Evolutionary conservation across 2,797 vertebrate species (phyloP).

Genomic region (Cheirogaleus major): DNA sequence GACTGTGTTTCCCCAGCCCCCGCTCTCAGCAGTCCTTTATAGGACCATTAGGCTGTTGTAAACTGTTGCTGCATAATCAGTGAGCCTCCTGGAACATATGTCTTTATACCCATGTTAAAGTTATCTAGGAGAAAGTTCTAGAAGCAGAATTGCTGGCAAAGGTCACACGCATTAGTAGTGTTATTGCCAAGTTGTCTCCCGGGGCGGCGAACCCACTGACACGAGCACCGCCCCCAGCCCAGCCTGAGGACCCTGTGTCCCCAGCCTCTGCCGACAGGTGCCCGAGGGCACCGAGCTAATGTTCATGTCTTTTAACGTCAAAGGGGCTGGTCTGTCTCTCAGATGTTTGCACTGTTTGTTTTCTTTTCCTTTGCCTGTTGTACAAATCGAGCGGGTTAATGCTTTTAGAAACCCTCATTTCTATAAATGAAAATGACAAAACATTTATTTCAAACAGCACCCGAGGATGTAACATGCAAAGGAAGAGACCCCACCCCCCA

Average conservation of each 20-base stretch:
- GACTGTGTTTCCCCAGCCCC: not conserved
- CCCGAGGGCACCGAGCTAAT: not conserved
- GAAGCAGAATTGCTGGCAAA: not conserved
- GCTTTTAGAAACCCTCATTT: not conserved
- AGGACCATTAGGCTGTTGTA: not conserved
- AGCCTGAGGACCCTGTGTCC: not conserved
- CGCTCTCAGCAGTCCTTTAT: not conserved
- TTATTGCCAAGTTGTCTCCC: not conserved
- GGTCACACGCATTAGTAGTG: not conserved
- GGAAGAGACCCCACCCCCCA: not conserved
- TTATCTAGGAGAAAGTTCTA: not conserved
- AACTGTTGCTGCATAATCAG: not conserved
- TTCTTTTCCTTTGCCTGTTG: not conserved
- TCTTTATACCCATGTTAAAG: no score
- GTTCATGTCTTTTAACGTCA: not conserved
- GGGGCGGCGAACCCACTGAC: not conserved
- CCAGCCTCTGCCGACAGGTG: not conserved
- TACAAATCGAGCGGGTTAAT: not conserved
- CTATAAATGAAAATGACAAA: not conserved
- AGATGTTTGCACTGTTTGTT: not conserved
- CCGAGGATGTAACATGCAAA: not conserved
- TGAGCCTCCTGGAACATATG: not conserved
- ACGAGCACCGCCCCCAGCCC: not conserved
- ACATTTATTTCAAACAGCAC: not conserved
- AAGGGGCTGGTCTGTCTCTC: not conserved